Percentiles rank a stretch among this genome's conserved stretches.
Conservation (phyloP, 2,797 vertebrate genomes). For the Apogon talboti region DNA sequence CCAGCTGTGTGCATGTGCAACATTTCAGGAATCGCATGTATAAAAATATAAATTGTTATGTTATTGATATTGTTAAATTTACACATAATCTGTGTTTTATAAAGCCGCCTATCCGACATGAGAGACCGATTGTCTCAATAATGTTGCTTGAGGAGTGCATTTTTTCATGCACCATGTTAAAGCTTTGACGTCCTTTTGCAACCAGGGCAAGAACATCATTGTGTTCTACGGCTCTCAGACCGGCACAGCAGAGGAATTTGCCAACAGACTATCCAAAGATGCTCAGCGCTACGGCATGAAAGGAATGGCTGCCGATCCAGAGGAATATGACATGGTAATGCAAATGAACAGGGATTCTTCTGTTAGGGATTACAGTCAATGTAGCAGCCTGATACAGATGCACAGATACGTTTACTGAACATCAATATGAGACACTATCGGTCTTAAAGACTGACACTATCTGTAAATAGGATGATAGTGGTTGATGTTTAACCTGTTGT, state of each 20-base stretch:
- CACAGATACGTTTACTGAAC: too few species aligned
- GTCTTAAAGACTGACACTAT: too few species aligned
- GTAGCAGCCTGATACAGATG: background rate
- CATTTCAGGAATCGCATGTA: background rate
- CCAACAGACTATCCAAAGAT: slow-evolving; percentile 94
- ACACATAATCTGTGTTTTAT: background rate
- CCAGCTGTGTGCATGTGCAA: background rate
- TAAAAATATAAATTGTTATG: background rate
- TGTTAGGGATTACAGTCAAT: slow-evolving; percentile 19
- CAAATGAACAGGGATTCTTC: slow-evolving; percentile 1
- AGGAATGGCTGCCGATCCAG: slow-evolving; percentile 95
- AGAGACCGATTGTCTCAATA: background rate
- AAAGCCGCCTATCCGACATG: background rate
- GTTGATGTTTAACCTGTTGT: too few species aligned
- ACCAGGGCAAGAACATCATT: slow-evolving; percentile 90
- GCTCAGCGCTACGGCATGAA: slow-evolving; percentile 97
- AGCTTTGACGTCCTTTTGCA: slow-evolving; percentile 14
- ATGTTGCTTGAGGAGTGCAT: background rate
- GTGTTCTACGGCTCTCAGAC: slow-evolving; percentile 99
- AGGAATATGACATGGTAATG: slow-evolving; percentile 95
- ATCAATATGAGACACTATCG: too few species aligned
- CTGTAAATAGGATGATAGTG: too few species aligned
- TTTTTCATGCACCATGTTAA: background rate
- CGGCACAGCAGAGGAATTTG: slow-evolving; percentile 95
- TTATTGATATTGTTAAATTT: too few species aligned